These are phyloP conservation scores for Oxyruncus cristatus DNA, from an alignment of 2,113 vertebrate species.

Conservation along the genomic window DNA sequence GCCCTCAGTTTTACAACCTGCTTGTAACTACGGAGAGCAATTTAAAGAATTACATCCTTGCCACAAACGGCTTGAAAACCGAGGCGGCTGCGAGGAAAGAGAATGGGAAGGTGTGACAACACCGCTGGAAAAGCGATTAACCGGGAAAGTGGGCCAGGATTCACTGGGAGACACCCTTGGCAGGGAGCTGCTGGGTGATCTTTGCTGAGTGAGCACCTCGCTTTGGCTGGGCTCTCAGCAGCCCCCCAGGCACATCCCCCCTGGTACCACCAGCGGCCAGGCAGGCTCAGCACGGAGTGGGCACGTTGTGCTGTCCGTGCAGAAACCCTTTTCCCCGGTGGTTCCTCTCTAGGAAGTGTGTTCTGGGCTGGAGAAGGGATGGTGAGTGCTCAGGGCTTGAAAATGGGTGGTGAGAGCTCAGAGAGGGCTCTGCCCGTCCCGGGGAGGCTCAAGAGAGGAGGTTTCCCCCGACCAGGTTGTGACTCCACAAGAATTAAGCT, in stretches of 20 bases:
- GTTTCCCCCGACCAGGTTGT: not conserved
- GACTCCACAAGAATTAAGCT: not conserved
- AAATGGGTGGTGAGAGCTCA: fast-evolving
- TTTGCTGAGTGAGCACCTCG: not conserved
- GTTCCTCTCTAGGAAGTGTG: not conserved
- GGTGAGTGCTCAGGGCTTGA: fast-evolving
- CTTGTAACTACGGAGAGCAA: slow-evolving; percentile 19
- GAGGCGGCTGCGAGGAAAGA: not conserved
- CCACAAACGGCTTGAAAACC: not conserved
- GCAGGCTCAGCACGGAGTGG: not conserved
- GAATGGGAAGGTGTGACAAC: not conserved
- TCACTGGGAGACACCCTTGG: not conserved
- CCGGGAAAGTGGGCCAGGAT: not conserved
- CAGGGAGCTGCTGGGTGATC: not conserved
- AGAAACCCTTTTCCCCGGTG: not conserved
- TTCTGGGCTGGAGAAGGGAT: not conserved
- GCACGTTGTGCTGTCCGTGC: not conserved
- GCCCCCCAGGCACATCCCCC: not conserved
- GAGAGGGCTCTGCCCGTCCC: not conserved
- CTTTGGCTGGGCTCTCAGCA: not conserved
- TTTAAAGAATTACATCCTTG: slow-evolving; percentile 37
- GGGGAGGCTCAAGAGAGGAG: not conserved
- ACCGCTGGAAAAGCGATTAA: not conserved
- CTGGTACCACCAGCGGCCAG: not conserved
- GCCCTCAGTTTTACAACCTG: slow-evolving; percentile 27